These are phyloP conservation scores for Pseudococcus longispinus DNA, from an alignment of 2,888 invertebrate genomes.

Conservation along the genomic window DNA sequence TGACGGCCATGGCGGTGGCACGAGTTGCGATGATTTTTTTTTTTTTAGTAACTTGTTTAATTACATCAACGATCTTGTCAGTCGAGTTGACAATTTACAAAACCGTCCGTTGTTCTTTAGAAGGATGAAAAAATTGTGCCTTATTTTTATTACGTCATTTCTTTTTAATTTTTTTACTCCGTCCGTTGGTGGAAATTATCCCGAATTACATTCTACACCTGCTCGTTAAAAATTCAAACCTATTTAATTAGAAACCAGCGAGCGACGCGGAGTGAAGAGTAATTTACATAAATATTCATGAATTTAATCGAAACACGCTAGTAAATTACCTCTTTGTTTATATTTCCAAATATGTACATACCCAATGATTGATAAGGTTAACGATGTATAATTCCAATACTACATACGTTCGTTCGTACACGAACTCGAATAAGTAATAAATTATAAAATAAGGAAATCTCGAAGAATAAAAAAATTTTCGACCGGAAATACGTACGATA, in stretches of 20 bases:
- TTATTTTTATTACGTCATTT: background rate
- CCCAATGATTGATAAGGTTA: background rate
- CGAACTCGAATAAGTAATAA: background rate
- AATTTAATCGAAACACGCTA: background rate
- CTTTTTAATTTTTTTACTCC: background rate
- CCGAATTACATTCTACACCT: background rate
- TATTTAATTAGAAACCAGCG: background rate
- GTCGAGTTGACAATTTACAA: background rate
- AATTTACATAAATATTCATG: constrained; percentile 8
- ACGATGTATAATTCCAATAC: background rate
- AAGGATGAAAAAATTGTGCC: background rate
- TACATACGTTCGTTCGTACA: background rate
- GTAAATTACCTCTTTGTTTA: background rate
- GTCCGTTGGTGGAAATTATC: background rate
- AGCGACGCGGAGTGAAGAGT: background rate
- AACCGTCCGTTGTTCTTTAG: background rate
- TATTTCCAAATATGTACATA: background rate
- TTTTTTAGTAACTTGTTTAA: background rate
- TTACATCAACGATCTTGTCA: background rate
- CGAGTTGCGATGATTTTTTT: background rate
- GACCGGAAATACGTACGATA: background rate
- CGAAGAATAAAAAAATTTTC: background rate
- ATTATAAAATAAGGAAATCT: background rate
- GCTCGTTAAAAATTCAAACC: background rate
- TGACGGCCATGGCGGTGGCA: background rate